A percentile compares a stretch with the other conserved stretches of the same genome.
Conservation (phyloP, 2,797 vertebrate species). For the Parotocinclus haroldoi region DNA sequence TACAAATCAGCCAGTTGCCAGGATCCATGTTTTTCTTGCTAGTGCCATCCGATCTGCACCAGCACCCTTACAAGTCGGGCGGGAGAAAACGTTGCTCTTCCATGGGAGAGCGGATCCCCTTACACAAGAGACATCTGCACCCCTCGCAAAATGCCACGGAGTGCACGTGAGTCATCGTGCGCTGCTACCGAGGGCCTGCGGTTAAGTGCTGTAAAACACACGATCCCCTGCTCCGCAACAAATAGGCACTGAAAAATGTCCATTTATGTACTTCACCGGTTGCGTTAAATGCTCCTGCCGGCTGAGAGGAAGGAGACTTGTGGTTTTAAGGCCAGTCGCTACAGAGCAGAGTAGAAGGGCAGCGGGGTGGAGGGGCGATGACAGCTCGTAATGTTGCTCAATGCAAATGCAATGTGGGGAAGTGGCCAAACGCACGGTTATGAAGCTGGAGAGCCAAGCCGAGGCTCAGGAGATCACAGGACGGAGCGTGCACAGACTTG, state of each 20-base stretch:
- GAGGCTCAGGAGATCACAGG: constrained; percentile 8
- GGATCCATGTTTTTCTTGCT: neutral
- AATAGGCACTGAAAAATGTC: constrained; percentile 35
- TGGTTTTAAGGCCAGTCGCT: constrained; percentile 32
- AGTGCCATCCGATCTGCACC: neutral
- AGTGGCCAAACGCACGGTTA: constrained; percentile 28
- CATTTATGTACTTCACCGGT: constrained; percentile 37
- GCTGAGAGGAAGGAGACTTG: constrained; percentile 39
- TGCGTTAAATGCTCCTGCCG: constrained; percentile 28
- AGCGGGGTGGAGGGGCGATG: constrained; percentile 13
- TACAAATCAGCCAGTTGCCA: constrained; percentile 10
- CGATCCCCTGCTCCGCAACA: constrained; percentile 8
- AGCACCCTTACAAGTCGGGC: too few relatives aligned
- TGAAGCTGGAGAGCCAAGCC: constrained; percentile 16
- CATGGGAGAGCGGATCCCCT: constrained; percentile 12
- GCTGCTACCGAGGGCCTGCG: constrained; percentile 24
- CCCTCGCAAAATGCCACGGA: constrained; percentile 6
- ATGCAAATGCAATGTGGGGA: constrained; percentile 30
- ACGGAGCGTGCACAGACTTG: neutral
- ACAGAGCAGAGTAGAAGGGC: constrained; percentile 16
- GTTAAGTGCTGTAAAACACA: constrained; percentile 19
- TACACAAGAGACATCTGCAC: constrained; percentile 8
- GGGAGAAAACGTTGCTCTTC: neutral
- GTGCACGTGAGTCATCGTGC: constrained; percentile 5
- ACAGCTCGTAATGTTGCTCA: constrained; percentile 44